Evolutionary conservation across 1,140 invertebrate genomes (phyloP).

Genomic region (Phenacoccus solenopsis): DNA sequence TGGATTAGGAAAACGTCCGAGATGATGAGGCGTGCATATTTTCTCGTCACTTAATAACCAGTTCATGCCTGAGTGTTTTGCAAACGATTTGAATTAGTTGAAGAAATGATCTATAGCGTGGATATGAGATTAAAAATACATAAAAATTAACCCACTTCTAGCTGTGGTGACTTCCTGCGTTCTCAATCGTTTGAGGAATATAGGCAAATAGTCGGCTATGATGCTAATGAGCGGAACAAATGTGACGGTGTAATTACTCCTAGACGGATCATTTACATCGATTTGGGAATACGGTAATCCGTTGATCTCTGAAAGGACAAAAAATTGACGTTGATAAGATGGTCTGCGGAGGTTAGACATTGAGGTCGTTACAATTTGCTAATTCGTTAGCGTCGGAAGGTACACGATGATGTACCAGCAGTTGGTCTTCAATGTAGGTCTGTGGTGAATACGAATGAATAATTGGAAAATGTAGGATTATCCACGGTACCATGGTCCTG

Average conservation of each 20-base stretch:
- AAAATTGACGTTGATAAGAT: background rate
- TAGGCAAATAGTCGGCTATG: constrained; percentile 26
- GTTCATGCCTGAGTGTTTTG: background rate
- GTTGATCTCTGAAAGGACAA: background rate
- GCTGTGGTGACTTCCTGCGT: background rate
- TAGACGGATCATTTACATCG: constrained; percentile 6
- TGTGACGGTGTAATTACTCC: constrained; percentile 24
- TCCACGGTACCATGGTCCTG: background rate
- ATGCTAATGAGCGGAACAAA: constrained; percentile 28
- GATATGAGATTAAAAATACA: background rate
- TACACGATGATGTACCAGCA: background rate
- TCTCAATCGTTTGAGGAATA: constrained; percentile 22
- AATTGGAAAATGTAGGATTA: background rate
- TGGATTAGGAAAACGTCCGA: constrained; percentile 15
- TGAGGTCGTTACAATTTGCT: background rate
- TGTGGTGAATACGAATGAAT: background rate
- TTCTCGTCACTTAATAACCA: constrained; percentile 10
- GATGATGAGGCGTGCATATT: constrained; percentile 17
- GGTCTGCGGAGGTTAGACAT: background rate
- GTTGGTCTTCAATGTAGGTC: background rate
- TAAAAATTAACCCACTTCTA: background rate
- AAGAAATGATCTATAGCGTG: background rate
- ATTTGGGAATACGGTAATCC: background rate
- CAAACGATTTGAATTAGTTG: background rate
- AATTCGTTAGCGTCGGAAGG: too few species aligned